phyloP scores from a whole-genome alignment of 2,113 vertebrate species.

The Sisor rabdophorus region DNA sequence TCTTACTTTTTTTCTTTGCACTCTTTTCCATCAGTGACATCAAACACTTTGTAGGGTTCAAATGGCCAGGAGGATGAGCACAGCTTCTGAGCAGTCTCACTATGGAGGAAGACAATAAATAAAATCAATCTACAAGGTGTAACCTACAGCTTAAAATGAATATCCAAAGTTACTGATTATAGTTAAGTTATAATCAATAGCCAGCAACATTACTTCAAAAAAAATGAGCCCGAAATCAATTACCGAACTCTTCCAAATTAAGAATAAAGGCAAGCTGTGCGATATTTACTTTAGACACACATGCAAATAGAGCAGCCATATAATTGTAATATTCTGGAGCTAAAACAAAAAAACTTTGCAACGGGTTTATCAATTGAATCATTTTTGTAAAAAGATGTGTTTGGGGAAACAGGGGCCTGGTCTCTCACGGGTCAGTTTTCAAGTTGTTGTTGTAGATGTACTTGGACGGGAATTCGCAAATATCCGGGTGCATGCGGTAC shows the following conservation, averaged over 20 bases:
- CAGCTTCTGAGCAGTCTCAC: conserved; percentile 64
- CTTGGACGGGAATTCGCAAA: conserved; percentile 80
- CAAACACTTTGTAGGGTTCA: conserved; percentile 80
- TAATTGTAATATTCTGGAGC: neutral
- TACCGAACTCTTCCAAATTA: too few species aligned
- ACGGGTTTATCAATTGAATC: too few species aligned
- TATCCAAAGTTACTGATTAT: too few species aligned
- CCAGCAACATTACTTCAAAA: too few species aligned
- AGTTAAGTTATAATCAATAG: too few species aligned
- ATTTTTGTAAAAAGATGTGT: neutral
- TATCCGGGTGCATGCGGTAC: conserved; percentile 86
- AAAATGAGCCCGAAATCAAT: too few species aligned
- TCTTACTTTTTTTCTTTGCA: conserved; percentile 72
- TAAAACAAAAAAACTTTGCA: neutral
- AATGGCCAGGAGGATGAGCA: conserved; percentile 76
- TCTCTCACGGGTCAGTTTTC: conserved; percentile 69
- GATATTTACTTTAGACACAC: too few species aligned
- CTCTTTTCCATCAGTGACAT: conserved; percentile 76
- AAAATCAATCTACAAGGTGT: neutral
- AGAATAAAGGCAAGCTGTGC: too few species aligned
- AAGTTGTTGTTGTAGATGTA: conserved; percentile 73
- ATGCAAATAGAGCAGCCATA: too few species aligned
- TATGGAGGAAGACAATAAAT: conserved; percentile 47
- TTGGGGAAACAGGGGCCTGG: too few species aligned
- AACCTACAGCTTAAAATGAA: neutral